phyloP scores from a whole-genome alignment of 2,113 vertebrate genomes.

The Amphiprion ocellaris region DNA sequence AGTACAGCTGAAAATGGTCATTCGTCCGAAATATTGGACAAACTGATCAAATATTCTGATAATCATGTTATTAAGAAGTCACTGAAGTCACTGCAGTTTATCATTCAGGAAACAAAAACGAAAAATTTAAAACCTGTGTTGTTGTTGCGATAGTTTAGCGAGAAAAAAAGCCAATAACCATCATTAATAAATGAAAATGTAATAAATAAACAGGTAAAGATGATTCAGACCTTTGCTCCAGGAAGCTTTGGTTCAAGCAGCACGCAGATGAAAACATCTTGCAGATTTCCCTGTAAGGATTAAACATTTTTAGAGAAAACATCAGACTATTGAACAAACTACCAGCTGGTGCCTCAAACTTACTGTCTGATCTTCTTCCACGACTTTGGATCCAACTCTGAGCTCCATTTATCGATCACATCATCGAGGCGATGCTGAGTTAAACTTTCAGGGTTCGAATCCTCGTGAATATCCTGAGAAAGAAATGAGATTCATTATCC shows the following conservation, averaged over 20 bases:
- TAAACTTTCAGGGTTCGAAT: neutral
- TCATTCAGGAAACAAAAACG: too few relatives aligned
- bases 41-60: too few relatives aligned
- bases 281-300: constrained; percentile 72
- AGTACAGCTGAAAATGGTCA: too few relatives aligned
- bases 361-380: constrained; percentile 64
- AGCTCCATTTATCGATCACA: constrained; percentile 64
- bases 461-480: neutral
- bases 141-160: too few relatives aligned
- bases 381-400: constrained; percentile 36
- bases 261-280: constrained; percentile 69
- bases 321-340: neutral
- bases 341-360: neutral
- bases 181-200: too few relatives aligned
- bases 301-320: too few relatives aligned
- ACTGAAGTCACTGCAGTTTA: too few relatives aligned
- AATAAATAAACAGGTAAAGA: too few relatives aligned
- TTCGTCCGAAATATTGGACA: too few relatives aligned
- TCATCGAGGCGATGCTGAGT: constrained; percentile 26
- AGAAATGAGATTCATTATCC: neutral
- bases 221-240: constrained; percentile 64
- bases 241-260: constrained; percentile 73
- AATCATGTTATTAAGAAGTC: too few relatives aligned
- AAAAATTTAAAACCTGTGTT: too few relatives aligned
- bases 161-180: too few relatives aligned